Evolutionary conservation across 37 sponge, comb jelly and placozoan genomes (phyloP).

Genomic region (Chondrilla cf. caribensis): DNA sequence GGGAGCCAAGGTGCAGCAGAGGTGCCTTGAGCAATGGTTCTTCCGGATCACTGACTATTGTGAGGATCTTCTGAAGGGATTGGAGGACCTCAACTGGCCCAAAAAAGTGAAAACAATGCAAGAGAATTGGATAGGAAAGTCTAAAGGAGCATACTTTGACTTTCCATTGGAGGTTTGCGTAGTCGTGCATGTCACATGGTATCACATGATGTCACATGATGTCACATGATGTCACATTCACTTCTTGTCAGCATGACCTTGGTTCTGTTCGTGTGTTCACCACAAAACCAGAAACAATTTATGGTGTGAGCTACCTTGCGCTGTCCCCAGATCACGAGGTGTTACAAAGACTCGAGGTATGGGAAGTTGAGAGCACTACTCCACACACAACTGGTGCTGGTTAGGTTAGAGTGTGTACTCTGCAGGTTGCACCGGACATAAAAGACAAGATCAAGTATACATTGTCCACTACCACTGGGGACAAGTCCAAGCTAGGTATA

Average conservation of each 20-base stretch:
- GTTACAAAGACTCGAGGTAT: not conserved
- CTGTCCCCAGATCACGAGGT: slow-evolving; percentile 56
- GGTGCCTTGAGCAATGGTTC: slow-evolving; percentile 77
- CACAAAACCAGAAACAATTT: slow-evolving; percentile 60
- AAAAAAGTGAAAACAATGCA: slow-evolving; percentile 65
- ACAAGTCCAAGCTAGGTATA: too few species aligned
- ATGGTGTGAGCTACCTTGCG: slow-evolving; percentile 63
- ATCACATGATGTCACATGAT: not conserved
- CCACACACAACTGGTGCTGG: too few species aligned
- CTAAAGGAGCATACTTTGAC: slow-evolving; percentile 64
- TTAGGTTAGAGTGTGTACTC: too few species aligned
- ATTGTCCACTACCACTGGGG: too few species aligned
- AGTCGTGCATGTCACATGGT: not conserved
- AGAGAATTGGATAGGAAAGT: slow-evolving; percentile 72
- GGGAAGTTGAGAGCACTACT: too few species aligned
- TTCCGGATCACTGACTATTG: slow-evolving; percentile 70
- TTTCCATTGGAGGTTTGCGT: slow-evolving; percentile 44
- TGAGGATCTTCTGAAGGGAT: slow-evolving; percentile 63
- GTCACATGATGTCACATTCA: not conserved
- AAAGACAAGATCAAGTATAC: not conserved
- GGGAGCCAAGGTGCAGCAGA: slow-evolving; percentile 76
- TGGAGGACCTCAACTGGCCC: slow-evolving; percentile 80
- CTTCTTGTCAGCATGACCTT: not conserved
- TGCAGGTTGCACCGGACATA: not conserved
- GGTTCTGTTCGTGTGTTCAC: slow-evolving; percentile 47